A percentile compares a stretch with the other conserved stretches of the same genome.
Conservation (phyloP, 2,888 invertebrate genomes). For the Encarsia formosa region DNA sequence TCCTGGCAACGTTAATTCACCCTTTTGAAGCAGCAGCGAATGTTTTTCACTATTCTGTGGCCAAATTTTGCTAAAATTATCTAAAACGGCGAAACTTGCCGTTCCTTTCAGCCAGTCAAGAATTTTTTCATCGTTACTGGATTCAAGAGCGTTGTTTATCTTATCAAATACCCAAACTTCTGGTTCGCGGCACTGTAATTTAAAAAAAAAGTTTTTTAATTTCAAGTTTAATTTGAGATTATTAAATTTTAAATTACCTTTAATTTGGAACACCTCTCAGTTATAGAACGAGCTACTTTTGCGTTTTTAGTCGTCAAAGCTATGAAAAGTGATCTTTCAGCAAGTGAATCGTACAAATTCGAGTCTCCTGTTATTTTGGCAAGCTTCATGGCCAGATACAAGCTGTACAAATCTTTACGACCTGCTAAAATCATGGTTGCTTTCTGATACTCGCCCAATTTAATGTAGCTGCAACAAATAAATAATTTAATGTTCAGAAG, state of each 20-base stretch:
- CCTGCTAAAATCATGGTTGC: constrained; percentile 61
- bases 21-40: constrained; percentile 28
- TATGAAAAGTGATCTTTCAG: constrained; percentile 36
- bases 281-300: constrained; percentile 30
- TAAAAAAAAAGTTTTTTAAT: constrained; percentile 9
- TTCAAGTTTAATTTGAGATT: background rate
- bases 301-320: constrained; percentile 33
- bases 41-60: constrained; percentile 30
- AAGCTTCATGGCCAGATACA: constrained; percentile 60
- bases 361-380: constrained; percentile 47
- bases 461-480: constrained; percentile 54
- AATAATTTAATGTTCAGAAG: constrained; percentile 5
- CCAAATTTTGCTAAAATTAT: constrained; percentile 29
- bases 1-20: constrained; percentile 18
- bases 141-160: constrained; percentile 27
- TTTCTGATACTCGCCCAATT: constrained; percentile 57
- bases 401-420: constrained; percentile 53
- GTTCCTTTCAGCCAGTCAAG: constrained; percentile 34
- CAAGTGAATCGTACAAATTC: constrained; percentile 33
- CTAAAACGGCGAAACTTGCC: constrained; percentile 30
- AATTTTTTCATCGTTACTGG: constrained; percentile 27
- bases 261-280: constrained; percentile 35
- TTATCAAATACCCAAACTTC: constrained; percentile 34
- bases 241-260: constrained; percentile 27
- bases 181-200: constrained; percentile 34